These are phyloP conservation scores for Fundulus diaphanus DNA, from an alignment of 2,797 vertebrate genomes.

Conservation along the genomic window DNA sequence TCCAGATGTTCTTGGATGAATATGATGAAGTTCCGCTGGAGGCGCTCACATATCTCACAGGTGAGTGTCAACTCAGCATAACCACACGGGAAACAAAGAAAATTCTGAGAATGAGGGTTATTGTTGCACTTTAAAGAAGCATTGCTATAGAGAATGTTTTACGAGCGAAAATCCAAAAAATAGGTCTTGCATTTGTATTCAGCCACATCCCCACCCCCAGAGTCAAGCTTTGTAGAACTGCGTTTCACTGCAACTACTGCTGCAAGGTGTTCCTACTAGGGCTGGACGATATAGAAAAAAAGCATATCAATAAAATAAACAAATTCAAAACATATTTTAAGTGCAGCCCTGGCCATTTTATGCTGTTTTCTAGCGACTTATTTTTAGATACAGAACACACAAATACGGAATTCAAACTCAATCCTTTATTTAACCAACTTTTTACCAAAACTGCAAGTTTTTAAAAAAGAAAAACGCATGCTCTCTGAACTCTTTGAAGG, in stretches of 20 bases:
- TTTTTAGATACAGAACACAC: no score
- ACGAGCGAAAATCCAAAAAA: background rate
- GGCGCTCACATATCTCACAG: constrained; percentile 92
- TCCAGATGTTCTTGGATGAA: constrained; percentile 95
- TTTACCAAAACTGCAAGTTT: no score
- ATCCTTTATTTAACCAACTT: no score
- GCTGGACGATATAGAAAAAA: background rate
- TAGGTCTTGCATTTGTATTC: background rate
- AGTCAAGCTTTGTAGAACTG: background rate
- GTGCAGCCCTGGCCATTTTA: no score
- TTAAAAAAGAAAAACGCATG: no score
- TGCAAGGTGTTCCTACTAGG: background rate
- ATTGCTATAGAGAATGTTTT: background rate
- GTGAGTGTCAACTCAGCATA: constrained; percentile 65
- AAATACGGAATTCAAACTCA: no score
- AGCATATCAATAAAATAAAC: no score
- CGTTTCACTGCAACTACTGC: background rate
- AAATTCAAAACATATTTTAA: no score
- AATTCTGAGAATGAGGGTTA: background rate
- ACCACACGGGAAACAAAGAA: background rate
- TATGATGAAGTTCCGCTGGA: constrained; percentile 91
- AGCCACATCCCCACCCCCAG: background rate
- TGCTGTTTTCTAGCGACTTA: no score
- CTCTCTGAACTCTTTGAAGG: no score
- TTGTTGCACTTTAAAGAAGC: background rate